Evolutionary conservation across 2,797 vertebrate species (phyloP).

Genomic region (Platalea minor): DNA sequence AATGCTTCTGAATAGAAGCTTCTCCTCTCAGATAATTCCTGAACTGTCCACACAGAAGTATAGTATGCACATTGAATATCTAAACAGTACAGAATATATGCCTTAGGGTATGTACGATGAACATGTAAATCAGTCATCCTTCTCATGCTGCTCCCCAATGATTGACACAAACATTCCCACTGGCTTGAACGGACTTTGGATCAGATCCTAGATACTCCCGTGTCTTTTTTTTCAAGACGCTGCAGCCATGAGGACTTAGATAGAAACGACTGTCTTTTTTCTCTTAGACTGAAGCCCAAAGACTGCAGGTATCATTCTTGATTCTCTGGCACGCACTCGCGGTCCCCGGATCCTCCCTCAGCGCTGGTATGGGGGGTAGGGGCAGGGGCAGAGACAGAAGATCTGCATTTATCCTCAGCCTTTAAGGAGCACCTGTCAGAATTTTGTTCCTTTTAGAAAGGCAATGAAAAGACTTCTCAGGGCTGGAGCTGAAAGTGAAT

Average conservation of each 20-base stretch:
- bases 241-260: background rate
- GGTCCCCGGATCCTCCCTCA: background rate
- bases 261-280: accelerated
- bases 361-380: background rate
- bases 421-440: slow-evolving; percentile 5
- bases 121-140: background rate
- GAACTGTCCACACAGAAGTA: background rate
- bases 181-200: background rate
- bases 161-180: background rate
- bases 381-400: background rate
- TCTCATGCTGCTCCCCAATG: background rate
- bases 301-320: background rate
- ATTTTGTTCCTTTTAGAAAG: background rate
- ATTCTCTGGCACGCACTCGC: accelerated
- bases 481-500: background rate
- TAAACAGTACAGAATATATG: background rate
- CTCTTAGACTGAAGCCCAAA: background rate
- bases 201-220: background rate
- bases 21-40: background rate
- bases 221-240: background rate
- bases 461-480: background rate
- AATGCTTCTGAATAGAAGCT: background rate
- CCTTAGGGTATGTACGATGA: background rate
- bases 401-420: background rate
- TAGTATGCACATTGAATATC: background rate